These are phyloP conservation scores for Monoplex corrugatus DNA, from an alignment of 2,888 invertebrate genomes.

Conservation along the genomic window DNA sequence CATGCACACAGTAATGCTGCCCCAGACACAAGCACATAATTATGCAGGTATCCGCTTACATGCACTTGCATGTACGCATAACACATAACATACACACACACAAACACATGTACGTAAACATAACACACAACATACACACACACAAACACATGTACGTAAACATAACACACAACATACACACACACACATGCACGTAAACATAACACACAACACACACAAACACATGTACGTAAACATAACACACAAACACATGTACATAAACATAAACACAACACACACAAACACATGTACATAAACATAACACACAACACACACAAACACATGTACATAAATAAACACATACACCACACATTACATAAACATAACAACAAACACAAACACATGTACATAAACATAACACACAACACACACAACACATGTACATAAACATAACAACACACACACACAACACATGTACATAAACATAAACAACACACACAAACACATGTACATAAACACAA, in stretches of 20 bases:
- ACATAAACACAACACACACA: neutral
- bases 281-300: neutral
- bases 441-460: neutral
- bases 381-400: neutral
- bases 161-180: conserved; percentile 3
- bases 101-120: neutral
- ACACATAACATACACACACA: neutral
- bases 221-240: neutral
- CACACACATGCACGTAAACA: neutral
- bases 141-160: neutral
- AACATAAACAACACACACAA: neutral
- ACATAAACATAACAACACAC: too few species aligned
- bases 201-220: neutral
- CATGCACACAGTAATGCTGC: too few species aligned
- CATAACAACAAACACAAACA: neutral
- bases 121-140: neutral
- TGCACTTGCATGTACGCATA: neutral
- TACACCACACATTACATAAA: neutral
- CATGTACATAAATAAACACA: neutral
- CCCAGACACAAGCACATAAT: too few species aligned
- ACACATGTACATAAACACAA: neutral
- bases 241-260: neutral
- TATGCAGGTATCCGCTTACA: too few species aligned
- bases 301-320: neutral
- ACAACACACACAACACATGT: too few species aligned